phyloP scores from a whole-genome alignment of 2,113 vertebrate genomes.

The Silurus meridionalis region DNA sequence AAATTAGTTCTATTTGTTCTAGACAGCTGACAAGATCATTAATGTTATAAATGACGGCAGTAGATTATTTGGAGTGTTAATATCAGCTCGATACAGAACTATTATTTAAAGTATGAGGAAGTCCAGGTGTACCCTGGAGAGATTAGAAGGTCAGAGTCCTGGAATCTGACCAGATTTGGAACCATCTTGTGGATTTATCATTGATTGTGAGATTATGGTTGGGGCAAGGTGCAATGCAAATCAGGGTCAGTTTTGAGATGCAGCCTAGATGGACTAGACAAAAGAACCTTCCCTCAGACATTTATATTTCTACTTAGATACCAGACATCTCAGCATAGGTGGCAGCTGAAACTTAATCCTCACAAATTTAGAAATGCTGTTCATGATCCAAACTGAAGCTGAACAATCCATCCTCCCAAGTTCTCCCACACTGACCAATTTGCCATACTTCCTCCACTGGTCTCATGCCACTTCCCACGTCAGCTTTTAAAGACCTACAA shows the following conservation, averaged over 20 bases:
- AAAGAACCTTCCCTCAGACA: no score
- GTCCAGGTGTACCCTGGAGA: neutral
- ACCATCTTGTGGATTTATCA: neutral
- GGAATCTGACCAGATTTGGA: neutral
- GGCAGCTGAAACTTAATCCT: no score
- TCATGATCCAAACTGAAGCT: no score
- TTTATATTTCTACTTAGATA: neutral
- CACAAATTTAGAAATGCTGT: no score
- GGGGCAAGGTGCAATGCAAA: neutral
- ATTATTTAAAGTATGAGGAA: neutral
- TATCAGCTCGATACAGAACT: neutral
- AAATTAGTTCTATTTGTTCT: neutral
- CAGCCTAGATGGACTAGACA: neutral
- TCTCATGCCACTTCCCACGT: neutral
- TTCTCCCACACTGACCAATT: neutral
- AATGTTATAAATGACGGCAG: neutral
- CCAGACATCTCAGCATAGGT: no score
- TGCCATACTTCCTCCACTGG: neutral
- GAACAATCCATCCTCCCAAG: neutral
- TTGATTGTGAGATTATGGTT: neutral
- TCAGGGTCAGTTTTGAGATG: neutral
- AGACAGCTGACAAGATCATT: neutral
- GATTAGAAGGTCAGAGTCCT: neutral
- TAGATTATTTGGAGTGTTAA: neutral
- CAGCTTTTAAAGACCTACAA: neutral